These are phyloP conservation scores for Morone chrysops DNA, from an alignment of 2,113 vertebrate species.

Conservation along the genomic window DNA sequence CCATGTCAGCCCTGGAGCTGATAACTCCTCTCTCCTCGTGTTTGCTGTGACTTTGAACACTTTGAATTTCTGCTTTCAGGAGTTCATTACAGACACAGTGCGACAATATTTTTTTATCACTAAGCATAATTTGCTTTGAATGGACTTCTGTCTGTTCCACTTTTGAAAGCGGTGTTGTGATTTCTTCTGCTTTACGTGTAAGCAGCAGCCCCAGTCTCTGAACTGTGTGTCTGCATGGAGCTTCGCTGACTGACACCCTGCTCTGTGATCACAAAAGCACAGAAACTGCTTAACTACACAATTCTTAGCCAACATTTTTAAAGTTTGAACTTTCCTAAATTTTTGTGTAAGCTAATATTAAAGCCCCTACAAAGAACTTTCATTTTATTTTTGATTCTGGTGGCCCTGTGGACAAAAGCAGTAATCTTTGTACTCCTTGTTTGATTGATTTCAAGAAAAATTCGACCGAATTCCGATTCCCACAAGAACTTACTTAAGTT, in stretches of 20 bases:
- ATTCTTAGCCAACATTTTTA: no score
- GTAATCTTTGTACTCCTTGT: no score
- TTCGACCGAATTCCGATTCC: no score
- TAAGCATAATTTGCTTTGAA: conserved; percentile 8
- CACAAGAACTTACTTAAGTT: no score
- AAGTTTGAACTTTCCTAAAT: neutral
- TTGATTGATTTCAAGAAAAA: no score
- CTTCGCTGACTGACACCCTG: neutral
- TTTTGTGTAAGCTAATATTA: neutral
- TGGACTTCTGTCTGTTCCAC: neutral
- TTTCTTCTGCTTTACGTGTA: neutral
- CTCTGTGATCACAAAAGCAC: neutral
- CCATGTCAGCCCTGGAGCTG: conserved; percentile 33
- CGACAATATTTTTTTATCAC: conserved; percentile 9
- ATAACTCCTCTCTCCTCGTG: conserved; percentile 5
- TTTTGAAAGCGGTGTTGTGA: neutral
- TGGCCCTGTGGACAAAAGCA: no score
- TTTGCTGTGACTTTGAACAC: conserved; percentile 35
- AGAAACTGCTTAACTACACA: neutral
- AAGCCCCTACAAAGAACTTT: no score
- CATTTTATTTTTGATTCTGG: no score
- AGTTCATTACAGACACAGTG: neutral
- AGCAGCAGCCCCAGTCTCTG: neutral
- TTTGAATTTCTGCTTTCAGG: conserved; percentile 26
- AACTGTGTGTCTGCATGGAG: neutral